These are phyloP conservation scores for Mus pahari DNA, from an alignment of 2,113 vertebrate species.

Conservation along the genomic window DNA sequence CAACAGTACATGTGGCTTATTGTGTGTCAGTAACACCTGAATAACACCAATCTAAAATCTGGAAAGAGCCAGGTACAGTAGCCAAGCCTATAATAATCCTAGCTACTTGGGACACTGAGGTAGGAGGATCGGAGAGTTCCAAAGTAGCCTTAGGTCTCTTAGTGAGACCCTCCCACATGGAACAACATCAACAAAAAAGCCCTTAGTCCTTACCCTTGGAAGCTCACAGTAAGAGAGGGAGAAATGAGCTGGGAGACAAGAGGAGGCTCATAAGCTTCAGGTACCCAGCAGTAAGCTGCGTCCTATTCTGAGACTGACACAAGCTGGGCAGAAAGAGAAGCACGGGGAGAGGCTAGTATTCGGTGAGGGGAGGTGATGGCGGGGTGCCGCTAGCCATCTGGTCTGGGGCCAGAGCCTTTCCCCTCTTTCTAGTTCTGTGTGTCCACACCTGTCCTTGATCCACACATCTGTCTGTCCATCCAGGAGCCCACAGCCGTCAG, in stretches of 20 bases:
- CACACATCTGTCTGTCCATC: not conserved
- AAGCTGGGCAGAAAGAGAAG: not conserved
- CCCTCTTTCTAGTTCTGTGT: not conserved
- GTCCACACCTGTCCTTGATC: not conserved
- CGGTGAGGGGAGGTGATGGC: not conserved
- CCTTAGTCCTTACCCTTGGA: not conserved
- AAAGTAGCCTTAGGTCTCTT: not conserved
- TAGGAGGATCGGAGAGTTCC: not conserved
- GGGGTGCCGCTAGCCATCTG: not conserved
- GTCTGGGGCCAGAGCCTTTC: not conserved
- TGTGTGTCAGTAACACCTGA: not conserved
- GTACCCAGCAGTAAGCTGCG: not conserved
- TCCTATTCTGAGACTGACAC: not conserved
- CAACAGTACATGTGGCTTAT: not conserved
- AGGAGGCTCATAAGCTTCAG: too few species aligned
- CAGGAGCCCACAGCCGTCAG: not conserved
- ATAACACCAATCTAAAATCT: not conserved
- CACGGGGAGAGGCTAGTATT: not conserved
- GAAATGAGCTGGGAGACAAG: not conserved
- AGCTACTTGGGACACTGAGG: not conserved
- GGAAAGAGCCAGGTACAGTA: too few species aligned
- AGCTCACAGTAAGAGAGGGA: not conserved
- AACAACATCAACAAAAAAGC: not conserved
- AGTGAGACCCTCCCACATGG: not conserved
- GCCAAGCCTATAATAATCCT: too few species aligned